Base-by-base conservation (phyloP, 1,140 invertebrate species). In the Nymphalis io region DNA sequence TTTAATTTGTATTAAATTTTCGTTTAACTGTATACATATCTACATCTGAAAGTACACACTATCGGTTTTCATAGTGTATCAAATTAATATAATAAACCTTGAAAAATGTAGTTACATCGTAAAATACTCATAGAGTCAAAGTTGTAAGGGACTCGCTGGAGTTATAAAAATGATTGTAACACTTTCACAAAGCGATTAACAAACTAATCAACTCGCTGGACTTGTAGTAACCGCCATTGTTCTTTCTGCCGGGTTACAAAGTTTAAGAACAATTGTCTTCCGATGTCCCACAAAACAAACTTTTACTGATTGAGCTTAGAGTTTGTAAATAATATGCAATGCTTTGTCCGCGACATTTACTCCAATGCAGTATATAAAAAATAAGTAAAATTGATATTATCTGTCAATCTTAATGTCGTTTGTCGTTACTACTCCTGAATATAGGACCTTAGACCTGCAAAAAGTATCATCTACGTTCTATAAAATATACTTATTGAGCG, bases 161-260 rank as follows among this genome's bases (percentile, higher is more conserved):
- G 51, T 55, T 20, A 55, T 55, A 55, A 55, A 62, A 51, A 38
- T 44, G 23, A 16, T 46, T 48, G 60, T 62, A 20, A 39, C 16
- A 62, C 33, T n/a, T 62, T n/a, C 46, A 51, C 60, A 39, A 20
- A 20, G 1, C 16, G 48, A 63, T 63, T 63, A 63, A 53, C 44
- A 38, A 63, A 53, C 55, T 66, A 66, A 66, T 66, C 55, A 66
- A 58, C 53, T 46, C 21, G 53, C 38, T 60, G 40, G 48, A 66
- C 55, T 66, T 46, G 15, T 38, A 44, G 51, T 40, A 27, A 42
- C 20, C 39, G 40, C 53, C 15, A 59, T 66, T 65, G 63, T 65
- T 59, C 63, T 53, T 6, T 18, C 13, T 20, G 21, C 38, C n/a
- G 39, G 33, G 16, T 27, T 46, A 51, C 51, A 23, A 33, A 27